These are phyloP conservation scores for Serripes groenlandicus DNA, from an alignment of 2,888 invertebrate genomes.

Conservation along the genomic window DNA sequence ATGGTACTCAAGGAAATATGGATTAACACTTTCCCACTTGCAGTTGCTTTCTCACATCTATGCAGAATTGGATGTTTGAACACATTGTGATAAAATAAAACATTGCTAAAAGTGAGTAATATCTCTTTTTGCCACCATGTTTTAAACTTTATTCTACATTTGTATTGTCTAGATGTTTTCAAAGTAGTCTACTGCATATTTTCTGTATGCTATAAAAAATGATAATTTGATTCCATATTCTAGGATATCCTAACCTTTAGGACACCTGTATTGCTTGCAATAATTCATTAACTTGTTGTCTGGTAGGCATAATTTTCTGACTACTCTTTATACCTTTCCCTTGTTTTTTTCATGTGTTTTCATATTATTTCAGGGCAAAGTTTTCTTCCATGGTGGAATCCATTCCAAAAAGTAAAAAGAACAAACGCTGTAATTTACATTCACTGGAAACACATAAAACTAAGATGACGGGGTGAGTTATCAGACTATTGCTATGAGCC, in stretches of 20 bases:
- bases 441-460: conserved; percentile 92
- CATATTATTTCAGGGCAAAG: conserved; percentile 79
- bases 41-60: not conserved
- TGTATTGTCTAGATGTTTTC: too few relatives aligned
- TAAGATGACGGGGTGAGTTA: conserved; percentile 86
- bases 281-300: too few relatives aligned
- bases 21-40: not conserved
- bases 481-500: too few relatives aligned
- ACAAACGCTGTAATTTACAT: conserved; percentile 95
- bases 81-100: not conserved
- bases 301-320: too few relatives aligned
- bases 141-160: not conserved
- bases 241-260: too few relatives aligned
- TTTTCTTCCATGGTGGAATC: conserved; percentile 82
- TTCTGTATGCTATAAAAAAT: not conserved
- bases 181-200: too few relatives aligned
- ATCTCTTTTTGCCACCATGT: not conserved
- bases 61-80: not conserved
- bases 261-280: too few relatives aligned
- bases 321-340: too few relatives aligned
- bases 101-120: not conserved
- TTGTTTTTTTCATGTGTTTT: too few relatives aligned
- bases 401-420: conserved; percentile 93
- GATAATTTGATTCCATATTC: too few relatives aligned
- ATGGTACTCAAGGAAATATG: too few relatives aligned